Evolutionary conservation across 1,140 invertebrate genomes (phyloP).

Genomic region (Drosophila hydei): DNA sequence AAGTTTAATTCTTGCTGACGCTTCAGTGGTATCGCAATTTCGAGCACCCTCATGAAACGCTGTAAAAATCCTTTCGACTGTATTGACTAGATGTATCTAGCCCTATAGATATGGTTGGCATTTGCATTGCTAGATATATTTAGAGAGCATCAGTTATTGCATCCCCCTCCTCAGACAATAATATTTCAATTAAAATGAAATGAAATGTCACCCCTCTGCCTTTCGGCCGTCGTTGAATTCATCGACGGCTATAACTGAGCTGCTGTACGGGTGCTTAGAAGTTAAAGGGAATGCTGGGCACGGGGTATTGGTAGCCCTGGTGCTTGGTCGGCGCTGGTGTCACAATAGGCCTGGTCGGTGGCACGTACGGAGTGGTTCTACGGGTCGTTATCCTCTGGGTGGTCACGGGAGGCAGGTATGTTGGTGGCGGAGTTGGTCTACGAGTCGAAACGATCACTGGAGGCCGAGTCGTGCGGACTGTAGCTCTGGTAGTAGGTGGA

Average conservation of each 20-base stretch:
- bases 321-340: slow-evolving; percentile 64
- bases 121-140: slow-evolving; percentile 71
- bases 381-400: slow-evolving; percentile 36
- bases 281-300: slow-evolving; percentile 83
- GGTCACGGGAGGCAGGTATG: slow-evolving; percentile 37
- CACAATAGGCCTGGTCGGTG: slow-evolving; percentile 50
- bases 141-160: slow-evolving; percentile 58
- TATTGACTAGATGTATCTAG: slow-evolving; percentile 84
- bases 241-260: slow-evolving; percentile 42
- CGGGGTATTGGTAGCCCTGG: slow-evolving; percentile 84
- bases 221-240: slow-evolving; percentile 6
- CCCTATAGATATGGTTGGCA: slow-evolving; percentile 78
- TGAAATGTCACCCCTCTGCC: slow-evolving; percentile 40
- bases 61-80: slow-evolving; percentile 74
- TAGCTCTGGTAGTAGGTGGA: slow-evolving; percentile 42
- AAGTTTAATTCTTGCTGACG: slow-evolving; percentile 59
- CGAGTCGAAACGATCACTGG: slow-evolving; percentile 14
- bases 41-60: slow-evolving; percentile 66
- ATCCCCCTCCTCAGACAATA: slow-evolving; percentile 42
- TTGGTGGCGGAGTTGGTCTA: slow-evolving; percentile 41
- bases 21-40: slow-evolving; percentile 43
- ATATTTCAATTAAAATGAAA: slow-evolving; percentile 59
- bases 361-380: slow-evolving; percentile 56
- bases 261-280: slow-evolving; percentile 63
- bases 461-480: slow-evolving; percentile 20